Base-by-base conservation (phyloP, 2,797 vertebrate genomes). In the Merluccius polli region DNA sequence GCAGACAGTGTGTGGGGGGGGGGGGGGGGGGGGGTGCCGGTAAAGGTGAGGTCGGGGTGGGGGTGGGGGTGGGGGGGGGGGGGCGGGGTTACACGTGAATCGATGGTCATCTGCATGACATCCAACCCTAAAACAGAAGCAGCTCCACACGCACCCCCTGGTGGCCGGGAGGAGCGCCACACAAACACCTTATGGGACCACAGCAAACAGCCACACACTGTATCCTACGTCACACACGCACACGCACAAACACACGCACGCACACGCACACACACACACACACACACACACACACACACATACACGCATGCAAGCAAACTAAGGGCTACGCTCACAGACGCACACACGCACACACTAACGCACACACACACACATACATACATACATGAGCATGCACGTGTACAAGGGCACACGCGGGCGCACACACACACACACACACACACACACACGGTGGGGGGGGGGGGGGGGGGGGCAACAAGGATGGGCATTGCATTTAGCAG, bases 401-500 rank as follows among this genome's bases (percentile, higher is more conserved):
- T 73, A 81, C 75, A 77, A 68, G 80, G 79, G 76, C 72, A 68
- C 72, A 3, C 71, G 0, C 81, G 67, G 80, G 29, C 36, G 24
- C 84, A 27, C 80, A 32, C 76, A 24, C 77, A 31, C 72, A 29
- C 81, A 48, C 83, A 72, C 70, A 78, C 27, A 38, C 31, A 69
- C 44, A 70, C 32, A 76, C 71, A 59, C 71, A 78, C 77, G 83
- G 79, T 85, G 84, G 78, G 81, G 86, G 81, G 33, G 3, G 8
- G 33, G 33, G 33, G 33, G 33, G 33, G 33, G 44, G 44, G 44
- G 16, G 44, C 76, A 84, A 87, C 87, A 80, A 87, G 75, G 77
- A 87, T 89, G 89, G 86, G 88, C 81, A 80, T 84, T 88, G 86
- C 85, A 87, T 89, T 91, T 75, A 59, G 52, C 89, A 86, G 87